Evolutionary conservation across 2,113 vertebrate species (phyloP).

Genomic region (Psittacara wagleri): DNA sequence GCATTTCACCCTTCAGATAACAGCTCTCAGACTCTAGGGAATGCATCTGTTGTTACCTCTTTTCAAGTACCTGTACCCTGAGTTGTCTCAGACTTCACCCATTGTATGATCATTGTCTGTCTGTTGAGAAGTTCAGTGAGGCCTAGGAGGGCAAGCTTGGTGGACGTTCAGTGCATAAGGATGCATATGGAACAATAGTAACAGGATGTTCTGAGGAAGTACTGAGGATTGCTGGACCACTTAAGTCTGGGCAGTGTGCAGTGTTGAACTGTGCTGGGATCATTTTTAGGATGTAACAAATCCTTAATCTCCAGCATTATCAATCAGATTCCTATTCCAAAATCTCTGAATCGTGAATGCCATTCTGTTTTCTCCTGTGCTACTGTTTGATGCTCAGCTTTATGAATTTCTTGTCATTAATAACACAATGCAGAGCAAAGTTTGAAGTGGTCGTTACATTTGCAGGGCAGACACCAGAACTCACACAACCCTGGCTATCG

Average conservation of each 20-base stretch:
- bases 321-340: not conserved
- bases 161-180: fast-evolving
- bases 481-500: not conserved
- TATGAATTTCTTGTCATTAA: not conserved
- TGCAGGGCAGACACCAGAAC: not conserved
- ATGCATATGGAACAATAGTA: fast-evolving
- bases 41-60: fast-evolving
- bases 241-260: fast-evolving
- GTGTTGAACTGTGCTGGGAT: not conserved
- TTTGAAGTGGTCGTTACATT: fast-evolving
- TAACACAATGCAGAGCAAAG: not conserved
- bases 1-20: not conserved
- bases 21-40: not conserved
- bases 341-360: not conserved
- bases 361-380: not conserved
- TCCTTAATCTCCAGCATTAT: not conserved
- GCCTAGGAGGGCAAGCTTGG: not conserved
- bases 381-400: not conserved
- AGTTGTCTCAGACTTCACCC: not conserved
- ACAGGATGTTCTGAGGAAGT: not conserved
- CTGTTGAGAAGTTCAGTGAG: not conserved
- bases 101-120: fast-evolving
- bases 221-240: not conserved
- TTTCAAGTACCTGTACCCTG: not conserved
- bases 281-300: not conserved